Evolutionary conservation across 2,888 invertebrate genomes (phyloP), one percentile per base, ranked within the genome.

Genomic region (Scaptodrosophila latifasciaeformis): DNA sequence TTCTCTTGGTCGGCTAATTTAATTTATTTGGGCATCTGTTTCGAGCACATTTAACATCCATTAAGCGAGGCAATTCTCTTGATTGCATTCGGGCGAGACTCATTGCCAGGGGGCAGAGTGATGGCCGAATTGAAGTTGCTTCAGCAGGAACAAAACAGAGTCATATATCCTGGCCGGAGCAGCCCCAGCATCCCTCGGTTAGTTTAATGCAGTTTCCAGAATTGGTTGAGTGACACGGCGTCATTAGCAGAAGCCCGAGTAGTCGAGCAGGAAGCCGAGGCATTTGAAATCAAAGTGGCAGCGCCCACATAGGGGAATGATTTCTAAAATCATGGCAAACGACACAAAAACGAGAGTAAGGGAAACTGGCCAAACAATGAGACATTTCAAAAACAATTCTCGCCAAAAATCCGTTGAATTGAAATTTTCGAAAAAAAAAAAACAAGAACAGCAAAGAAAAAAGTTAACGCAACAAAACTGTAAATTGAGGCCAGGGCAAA

Each of bases 21-120:
- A 76, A 78, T 82, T 76, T 69, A 81, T 81, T 80, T 70, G 59
- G 71, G 80, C 84, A 83, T 82, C 80, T 84, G 84, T 67, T 82
- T 71, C 70, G 55, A 70, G 74, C 77, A 71, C 84, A 83, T 81
- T 83, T 81, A 82, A 82, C 81, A 78, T 75, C 78, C 84, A 84
- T 83, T 83, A 83, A 72, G 60, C 67, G 46, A 60, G 67, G 71
- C 77, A 74, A 76, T 82, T 81, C 70, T 67, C 74, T 76, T 82
- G 84, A 83, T 83, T 82, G 79, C 74, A 62, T 55, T 52, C 24
- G 7, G 24, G 24, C 3, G 4, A 5, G 7, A 24, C 3, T 24
- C 24, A 7, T 7, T 19, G 18, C 40, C 40, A 42, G 39, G 10
- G 17, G 7, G 39, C 17, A n/a, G 5, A 15, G 39, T 39, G 3